These are phyloP conservation scores for Phrynocephalus versicolor DNA, from an alignment of 2,113 vertebrate genomes.

Conservation along the genomic window DNA sequence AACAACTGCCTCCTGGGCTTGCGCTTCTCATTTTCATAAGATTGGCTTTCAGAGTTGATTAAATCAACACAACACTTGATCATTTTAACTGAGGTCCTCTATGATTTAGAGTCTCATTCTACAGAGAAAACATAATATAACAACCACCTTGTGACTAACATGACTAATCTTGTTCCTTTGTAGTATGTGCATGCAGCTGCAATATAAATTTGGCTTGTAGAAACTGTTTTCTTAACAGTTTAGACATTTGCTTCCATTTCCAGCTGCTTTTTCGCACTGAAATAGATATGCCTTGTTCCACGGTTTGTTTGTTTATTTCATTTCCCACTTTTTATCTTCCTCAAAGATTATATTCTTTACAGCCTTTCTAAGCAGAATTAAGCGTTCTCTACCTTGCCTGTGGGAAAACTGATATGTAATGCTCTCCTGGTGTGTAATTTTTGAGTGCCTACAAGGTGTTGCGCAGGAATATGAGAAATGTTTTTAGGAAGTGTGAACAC, in stretches of 20 bases:
- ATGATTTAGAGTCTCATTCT: neutral
- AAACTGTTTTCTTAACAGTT: neutral
- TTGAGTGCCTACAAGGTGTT: neutral
- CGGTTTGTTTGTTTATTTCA: neutral
- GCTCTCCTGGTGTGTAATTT: neutral
- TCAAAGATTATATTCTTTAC: neutral
- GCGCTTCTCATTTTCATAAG: rapidly evolving
- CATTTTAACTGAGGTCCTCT: neutral
- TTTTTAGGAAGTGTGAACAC: neutral
- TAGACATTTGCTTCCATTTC: neutral
- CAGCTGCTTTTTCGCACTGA: neutral
- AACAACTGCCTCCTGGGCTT: neutral
- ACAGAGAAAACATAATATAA: rapidly evolving
- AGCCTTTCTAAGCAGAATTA: neutral
- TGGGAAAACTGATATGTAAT: neutral
- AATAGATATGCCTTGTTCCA: neutral
- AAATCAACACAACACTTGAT: neutral
- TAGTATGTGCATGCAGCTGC: rapidly evolving
- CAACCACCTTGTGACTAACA: neutral
- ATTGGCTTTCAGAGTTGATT: neutral
- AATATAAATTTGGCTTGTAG: neutral
- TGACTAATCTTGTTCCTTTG: neutral
- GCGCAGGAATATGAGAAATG: neutral
- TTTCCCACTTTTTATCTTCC: neutral
- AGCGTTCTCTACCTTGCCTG: neutral